phyloP scores from a whole-genome alignment of 2,113 vertebrate species.

The Brachypodius melanocephalos region DNA sequence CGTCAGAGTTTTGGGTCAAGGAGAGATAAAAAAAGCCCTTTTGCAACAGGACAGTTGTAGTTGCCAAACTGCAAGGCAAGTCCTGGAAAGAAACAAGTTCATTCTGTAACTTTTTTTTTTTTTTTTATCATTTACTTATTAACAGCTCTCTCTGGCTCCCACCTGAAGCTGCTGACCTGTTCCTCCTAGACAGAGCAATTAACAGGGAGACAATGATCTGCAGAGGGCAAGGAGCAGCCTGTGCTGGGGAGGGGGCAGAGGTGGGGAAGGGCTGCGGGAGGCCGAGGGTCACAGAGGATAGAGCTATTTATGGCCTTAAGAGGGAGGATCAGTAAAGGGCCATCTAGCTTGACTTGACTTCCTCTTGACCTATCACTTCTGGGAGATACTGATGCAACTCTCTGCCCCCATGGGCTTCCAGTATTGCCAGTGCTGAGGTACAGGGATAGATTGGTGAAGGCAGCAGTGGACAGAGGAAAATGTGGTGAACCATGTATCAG shows the following conservation, averaged over 20 bases:
- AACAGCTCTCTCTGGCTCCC: constrained; percentile 47
- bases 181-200: constrained; percentile 47
- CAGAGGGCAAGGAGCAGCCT: constrained; percentile 60
- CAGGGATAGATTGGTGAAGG: background rate
- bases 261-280: background rate
- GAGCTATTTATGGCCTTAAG: constrained; percentile 32
- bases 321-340: constrained; percentile 39
- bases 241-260: background rate
- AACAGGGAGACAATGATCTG: constrained; percentile 56
- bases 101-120: constrained; percentile 38
- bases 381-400: background rate
- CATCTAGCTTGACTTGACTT: constrained; percentile 32
- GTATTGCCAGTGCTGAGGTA: background rate
- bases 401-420: background rate
- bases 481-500: rapidly evolving
- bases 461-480: background rate
- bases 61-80: constrained; percentile 21
- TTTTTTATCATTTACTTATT: constrained; percentile 67
- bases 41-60: background rate
- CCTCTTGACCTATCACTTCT: constrained; percentile 24
- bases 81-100: constrained; percentile 47
- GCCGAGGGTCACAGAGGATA: constrained; percentile 6
- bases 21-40: background rate
- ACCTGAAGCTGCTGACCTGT: constrained; percentile 65
- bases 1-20: background rate